Evolutionary conservation across 2,113 vertebrate species (phyloP).

Genomic region (Eudyptes chrysolophus): DNA sequence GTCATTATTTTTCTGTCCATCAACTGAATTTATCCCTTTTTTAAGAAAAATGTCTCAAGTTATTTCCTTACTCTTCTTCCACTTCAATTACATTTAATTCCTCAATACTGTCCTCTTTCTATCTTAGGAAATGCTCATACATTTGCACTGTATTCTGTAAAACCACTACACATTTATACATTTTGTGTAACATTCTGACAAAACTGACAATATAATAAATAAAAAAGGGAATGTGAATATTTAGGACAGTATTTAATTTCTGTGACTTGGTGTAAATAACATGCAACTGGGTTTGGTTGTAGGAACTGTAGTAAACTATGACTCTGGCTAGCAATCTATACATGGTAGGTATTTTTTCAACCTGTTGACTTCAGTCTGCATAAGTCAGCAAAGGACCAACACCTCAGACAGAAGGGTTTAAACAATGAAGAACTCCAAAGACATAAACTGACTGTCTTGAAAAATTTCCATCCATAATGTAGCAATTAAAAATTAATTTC

Average conservation of each 20-base stretch:
- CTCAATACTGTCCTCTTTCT: not conserved
- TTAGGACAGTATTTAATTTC: not conserved
- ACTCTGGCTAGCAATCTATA: not conserved
- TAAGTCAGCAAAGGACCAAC: not conserved
- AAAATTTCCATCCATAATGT: not conserved
- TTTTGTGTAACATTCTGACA: not conserved
- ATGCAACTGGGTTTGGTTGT: not conserved
- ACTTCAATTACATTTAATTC: not conserved
- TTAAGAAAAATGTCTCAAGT: not conserved
- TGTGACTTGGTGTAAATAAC: not conserved
- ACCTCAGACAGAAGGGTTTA: not conserved
- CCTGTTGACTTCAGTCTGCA: not conserved
- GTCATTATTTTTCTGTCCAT: not conserved
- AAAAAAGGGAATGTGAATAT: not conserved
- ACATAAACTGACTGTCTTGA: not conserved
- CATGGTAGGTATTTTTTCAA: not conserved
- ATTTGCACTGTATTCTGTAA: not conserved
- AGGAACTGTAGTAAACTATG: not conserved
- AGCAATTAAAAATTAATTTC: not conserved
- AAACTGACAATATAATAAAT: not conserved
- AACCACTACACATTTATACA: not conserved
- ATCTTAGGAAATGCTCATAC: not conserved
- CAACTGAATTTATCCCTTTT: not conserved
- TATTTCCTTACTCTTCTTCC: not conserved
- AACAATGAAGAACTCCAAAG: not conserved